These are phyloP conservation scores for Ridgeia piscesae DNA, from an alignment of 1,140 invertebrate genomes.

Conservation along the genomic window DNA sequence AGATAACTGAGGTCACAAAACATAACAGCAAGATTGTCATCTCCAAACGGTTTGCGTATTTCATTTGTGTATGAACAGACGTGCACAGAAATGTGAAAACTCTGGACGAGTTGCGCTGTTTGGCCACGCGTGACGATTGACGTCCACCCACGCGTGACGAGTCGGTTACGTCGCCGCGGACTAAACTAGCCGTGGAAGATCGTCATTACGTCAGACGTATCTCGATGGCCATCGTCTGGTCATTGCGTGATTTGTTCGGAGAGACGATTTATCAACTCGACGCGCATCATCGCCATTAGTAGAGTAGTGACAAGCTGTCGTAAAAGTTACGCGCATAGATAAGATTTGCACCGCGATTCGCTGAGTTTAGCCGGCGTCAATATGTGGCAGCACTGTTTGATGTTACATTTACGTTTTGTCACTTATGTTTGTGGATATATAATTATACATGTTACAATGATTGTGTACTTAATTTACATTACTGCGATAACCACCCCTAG, in stretches of 20 bases:
- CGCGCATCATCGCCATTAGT: not conserved
- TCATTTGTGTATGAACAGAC: not conserved
- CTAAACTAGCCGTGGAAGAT: not conserved
- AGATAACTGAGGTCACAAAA: not conserved
- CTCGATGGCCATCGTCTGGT: not conserved
- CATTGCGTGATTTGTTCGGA: not conserved
- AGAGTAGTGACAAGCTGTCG: not conserved
- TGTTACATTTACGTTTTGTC: not conserved
- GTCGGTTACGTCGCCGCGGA: not conserved
- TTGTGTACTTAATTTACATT: not conserved
- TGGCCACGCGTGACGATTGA: not conserved
- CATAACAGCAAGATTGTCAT: not conserved
- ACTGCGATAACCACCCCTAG: not conserved
- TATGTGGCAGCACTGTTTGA: not conserved
- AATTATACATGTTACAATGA: not conserved
- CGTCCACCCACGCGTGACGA: not conserved
- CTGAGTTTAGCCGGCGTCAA: not conserved
- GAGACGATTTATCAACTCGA: not conserved
- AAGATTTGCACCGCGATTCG: not conserved
- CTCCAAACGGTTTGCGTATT: not conserved
- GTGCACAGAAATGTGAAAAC: not conserved
- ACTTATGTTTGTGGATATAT: no score
- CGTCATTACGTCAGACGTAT: not conserved
- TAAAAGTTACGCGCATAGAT: not conserved
- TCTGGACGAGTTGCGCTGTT: not conserved